Conservation (phyloP, 2,113 vertebrate species). For the Notarius lentiginosus region DNA sequence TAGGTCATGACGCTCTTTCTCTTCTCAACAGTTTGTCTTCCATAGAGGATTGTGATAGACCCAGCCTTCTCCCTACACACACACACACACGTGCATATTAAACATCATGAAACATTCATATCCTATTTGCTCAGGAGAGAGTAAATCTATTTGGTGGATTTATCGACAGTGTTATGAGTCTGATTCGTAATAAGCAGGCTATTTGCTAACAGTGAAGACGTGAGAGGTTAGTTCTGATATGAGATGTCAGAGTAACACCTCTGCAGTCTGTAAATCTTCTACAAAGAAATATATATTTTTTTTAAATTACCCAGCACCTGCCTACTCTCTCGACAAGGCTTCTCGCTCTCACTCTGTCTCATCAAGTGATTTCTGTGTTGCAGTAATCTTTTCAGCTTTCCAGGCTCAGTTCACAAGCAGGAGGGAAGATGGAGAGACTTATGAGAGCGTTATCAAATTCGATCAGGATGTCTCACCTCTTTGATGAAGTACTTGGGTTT, state of each 20-base stretch:
- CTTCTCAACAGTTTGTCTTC: constrained; percentile 76
- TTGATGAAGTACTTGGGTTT: constrained; percentile 85
- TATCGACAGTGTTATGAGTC: not conserved
- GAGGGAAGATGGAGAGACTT: not conserved
- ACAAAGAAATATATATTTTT: not conserved
- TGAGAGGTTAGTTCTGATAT: not conserved
- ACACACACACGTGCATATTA: constrained; percentile 1
- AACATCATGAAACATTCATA: not conserved
- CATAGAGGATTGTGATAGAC: constrained; percentile 82
- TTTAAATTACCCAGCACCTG: not conserved
- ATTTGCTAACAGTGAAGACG: not conserved
- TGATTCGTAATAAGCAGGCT: not conserved
- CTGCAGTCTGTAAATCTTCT: not conserved
- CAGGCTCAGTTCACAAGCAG: not conserved
- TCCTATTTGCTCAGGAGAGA: no score
- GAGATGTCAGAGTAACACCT: not conserved
- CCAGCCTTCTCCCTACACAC: constrained; percentile 81
- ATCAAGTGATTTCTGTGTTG: not conserved
- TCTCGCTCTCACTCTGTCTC: not conserved
- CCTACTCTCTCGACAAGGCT: not conserved
- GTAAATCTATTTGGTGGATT: not conserved
- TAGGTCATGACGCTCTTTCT: not conserved
- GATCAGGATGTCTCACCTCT: constrained; percentile 73
- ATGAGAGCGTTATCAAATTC: not conserved
- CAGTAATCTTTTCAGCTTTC: constrained; percentile 12